These are phyloP conservation scores for Hermetia illucens DNA, from an alignment of 1,140 invertebrate genomes.

Conservation along the genomic window DNA sequence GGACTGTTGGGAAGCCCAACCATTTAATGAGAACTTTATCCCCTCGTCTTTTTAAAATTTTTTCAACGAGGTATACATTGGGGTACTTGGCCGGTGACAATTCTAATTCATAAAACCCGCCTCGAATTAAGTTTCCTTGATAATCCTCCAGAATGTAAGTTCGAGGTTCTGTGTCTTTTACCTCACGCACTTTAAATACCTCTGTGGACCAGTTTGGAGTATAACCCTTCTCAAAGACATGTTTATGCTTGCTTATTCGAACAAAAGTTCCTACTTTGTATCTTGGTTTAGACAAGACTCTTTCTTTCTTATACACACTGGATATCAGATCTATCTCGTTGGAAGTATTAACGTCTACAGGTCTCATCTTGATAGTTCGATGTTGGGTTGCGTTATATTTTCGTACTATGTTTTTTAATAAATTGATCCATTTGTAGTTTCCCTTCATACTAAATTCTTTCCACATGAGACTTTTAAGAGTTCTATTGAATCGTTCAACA, in stretches of 20 bases:
- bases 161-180: slow-evolving; percentile 19
- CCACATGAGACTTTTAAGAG: slow-evolving; percentile 32
- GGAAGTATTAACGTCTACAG: slow-evolving; percentile 17
- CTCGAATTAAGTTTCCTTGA: slow-evolving; percentile 15
- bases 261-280: slow-evolving; percentile 21
- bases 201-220: slow-evolving; percentile 29
- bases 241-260: slow-evolving; percentile 26
- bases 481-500: slow-evolving; percentile 33
- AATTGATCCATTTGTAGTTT: slow-evolving; percentile 27
- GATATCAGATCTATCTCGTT: slow-evolving; percentile 17
- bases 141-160: slow-evolving; percentile 23
- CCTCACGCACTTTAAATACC: slow-evolving; percentile 23
- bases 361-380: slow-evolving; percentile 28
- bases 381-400: slow-evolving; percentile 32
- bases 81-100: slow-evolving; percentile 18
- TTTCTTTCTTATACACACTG: slow-evolving; percentile 13
- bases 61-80: slow-evolving; percentile 18
- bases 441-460: slow-evolving; percentile 30
- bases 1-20: slow-evolving; percentile 15
- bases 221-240: slow-evolving; percentile 28
- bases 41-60: slow-evolving; percentile 14
- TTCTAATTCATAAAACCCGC: slow-evolving; percentile 26
- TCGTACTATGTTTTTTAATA: slow-evolving; percentile 21
- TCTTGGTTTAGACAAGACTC: slow-evolving; percentile 10
- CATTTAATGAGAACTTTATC: slow-evolving; percentile 22